These are phyloP conservation scores for Heloderma charlesbogerti DNA, from an alignment of 2,113 vertebrate species.

Conservation along the genomic window DNA sequence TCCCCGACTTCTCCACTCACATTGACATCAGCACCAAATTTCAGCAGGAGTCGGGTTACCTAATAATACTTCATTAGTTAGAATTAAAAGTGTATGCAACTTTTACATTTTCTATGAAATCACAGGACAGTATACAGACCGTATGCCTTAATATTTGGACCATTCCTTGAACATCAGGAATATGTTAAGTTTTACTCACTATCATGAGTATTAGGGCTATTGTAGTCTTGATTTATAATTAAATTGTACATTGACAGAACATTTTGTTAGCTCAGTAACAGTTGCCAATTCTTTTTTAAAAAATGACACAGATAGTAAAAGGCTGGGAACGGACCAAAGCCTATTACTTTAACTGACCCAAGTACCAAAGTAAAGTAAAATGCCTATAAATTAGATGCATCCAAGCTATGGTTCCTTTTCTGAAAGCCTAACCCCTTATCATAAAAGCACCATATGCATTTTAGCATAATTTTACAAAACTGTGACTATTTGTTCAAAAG, in stretches of 20 bases:
- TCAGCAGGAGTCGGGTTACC: slow-evolving; percentile 88
- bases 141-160: background rate
- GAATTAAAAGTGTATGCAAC: slow-evolving; percentile 21
- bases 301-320: background rate
- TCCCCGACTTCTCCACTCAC: slow-evolving; percentile 93
- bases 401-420: slow-evolving; percentile 12
- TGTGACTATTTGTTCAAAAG: slow-evolving; percentile 41
- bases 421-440: slow-evolving; percentile 32
- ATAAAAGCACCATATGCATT: slow-evolving; percentile 50
- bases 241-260: slow-evolving; percentile 32
- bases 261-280: slow-evolving; percentile 19
- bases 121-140: background rate
- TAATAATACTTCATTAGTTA: slow-evolving; percentile 60
- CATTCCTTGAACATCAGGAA: background rate
- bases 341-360: slow-evolving; percentile 22
- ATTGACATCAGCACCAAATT: slow-evolving; percentile 92
- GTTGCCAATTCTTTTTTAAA: slow-evolving; percentile 18
- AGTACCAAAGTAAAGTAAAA: slow-evolving; percentile 46
- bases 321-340: background rate
- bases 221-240: background rate
- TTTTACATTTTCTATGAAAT: slow-evolving; percentile 6
- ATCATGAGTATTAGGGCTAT: background rate
- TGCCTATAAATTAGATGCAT: slow-evolving; percentile 39
- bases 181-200: background rate
- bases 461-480: slow-evolving; percentile 56